Evolutionary conservation across 37 sponge, comb jelly and placozoan species (phyloP), one percentile per base, ranked within the genome.

Genomic region (Chondrosia reniformis): DNA sequence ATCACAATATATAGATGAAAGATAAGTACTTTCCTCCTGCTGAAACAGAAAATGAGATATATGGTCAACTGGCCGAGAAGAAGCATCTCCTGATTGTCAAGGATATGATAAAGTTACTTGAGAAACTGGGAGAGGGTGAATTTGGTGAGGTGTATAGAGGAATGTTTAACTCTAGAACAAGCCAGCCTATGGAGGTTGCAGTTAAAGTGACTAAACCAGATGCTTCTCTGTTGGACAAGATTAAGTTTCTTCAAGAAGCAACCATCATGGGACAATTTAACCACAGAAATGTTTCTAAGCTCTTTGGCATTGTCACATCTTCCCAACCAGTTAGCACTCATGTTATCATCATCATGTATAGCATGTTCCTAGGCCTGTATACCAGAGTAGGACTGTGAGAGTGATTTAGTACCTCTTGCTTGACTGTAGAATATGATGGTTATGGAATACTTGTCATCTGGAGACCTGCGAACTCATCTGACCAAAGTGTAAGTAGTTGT

Each of bases 171-270:
- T 69, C 43, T 1, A 12, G 1, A 40, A 40, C 4, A 69, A 30
- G 61, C n/a, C 39, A 2, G 45, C n/a, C 27, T 13, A 33, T 46
- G 49, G 46, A 42, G 43, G 80, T 79, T 15, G 80, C 80, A 27
- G 67, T 79, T 28, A 79, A 79, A 34, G 64, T 79, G 52, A 31
- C 64, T 15, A 30, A 27, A 27, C 17, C 7, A 28, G 4, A 37
- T 0, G 42, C 46, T n/a, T 17, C 24, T 22, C 41, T 42, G 1
- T 33, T n/a, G 28, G 80, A 64, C 46, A 79, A 39, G 44, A 52
- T 79, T 31, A 79, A 79, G 52, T 54, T 79, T 4, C 67, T 79
- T 10, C 80, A 79, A 52, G 80, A 79, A 36, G 80, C 67, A 46
- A 67, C 80, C 22, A 40, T 64, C 17, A 79, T 79, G 80, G 80